Conservation (phyloP, 2,888 invertebrate genomes). For the Callimorpha dominula region DNA sequence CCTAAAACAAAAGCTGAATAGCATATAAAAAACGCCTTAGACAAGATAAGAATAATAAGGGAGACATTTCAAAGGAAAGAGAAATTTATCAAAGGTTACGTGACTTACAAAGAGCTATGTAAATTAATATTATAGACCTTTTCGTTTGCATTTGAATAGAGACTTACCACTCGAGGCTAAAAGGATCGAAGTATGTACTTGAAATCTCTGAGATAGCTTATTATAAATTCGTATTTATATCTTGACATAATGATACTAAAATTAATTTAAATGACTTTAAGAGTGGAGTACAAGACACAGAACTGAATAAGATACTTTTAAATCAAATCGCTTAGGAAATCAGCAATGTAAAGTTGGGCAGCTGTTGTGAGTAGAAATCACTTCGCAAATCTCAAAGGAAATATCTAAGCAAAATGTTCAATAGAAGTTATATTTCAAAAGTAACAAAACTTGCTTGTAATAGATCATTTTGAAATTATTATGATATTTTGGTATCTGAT, state of each 20-base stretch:
- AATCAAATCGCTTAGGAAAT: constrained; percentile 36
- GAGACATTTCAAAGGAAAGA: constrained; percentile 57
- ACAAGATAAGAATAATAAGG: constrained; percentile 69
- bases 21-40: constrained; percentile 61
- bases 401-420: constrained; percentile 10
- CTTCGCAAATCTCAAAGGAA: constrained; percentile 15
- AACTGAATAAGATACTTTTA: constrained; percentile 25
- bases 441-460: neutral
- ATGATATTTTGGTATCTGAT: neutral
- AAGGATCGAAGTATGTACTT: constrained; percentile 61
- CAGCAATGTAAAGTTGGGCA: constrained; percentile 31
- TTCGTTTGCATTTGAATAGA: constrained; percentile 74
- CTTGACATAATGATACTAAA: constrained; percentile 41
- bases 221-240: constrained; percentile 68
- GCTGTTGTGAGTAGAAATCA: constrained; percentile 21
- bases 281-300: constrained; percentile 13
- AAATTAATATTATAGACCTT: constrained; percentile 80
- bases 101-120: constrained; percentile 72
- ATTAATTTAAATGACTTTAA: constrained; percentile 45
- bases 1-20: constrained; percentile 70
- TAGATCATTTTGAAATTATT: neutral
- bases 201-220: constrained; percentile 63
- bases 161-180: constrained; percentile 50
- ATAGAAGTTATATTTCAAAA: constrained; percentile 4
- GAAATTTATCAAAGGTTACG: constrained; percentile 72